Evolutionary conservation across 2,113 vertebrate genomes (phyloP).

Genomic region (Amblyopsis rosae): DNA sequence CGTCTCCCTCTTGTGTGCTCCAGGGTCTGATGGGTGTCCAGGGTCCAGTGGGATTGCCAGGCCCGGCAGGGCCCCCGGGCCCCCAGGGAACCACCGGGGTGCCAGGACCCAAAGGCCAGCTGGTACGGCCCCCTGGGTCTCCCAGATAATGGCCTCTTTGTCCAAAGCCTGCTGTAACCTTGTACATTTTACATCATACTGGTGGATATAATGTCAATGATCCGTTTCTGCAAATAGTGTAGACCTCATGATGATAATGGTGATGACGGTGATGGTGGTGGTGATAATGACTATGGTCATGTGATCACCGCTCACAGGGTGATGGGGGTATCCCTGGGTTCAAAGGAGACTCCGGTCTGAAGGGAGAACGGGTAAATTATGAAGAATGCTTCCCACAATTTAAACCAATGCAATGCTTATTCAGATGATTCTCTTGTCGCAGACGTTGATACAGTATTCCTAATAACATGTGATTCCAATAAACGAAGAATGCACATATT

Average conservation of each 20-base stretch:
- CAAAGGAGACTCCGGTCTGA: constrained; percentile 93
- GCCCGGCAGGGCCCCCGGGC: constrained; percentile 86
- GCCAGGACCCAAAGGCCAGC: constrained; percentile 88
- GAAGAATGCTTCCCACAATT: background rate
- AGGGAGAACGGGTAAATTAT: constrained; percentile 89
- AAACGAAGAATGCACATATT: background rate
- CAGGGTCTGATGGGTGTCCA: constrained; percentile 86
- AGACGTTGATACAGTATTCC: background rate
- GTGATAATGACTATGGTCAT: background rate
- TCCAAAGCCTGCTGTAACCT: too few relatives aligned
- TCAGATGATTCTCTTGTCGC: background rate
- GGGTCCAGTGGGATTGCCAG: constrained; percentile 82
- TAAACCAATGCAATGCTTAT: background rate
- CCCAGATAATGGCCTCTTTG: background rate
- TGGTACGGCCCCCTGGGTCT: constrained; percentile 71
- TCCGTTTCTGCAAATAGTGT: background rate
- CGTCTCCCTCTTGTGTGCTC: background rate
- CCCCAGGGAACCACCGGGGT: constrained; percentile 90
- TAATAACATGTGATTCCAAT: background rate
- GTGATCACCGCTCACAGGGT: constrained; percentile 76
- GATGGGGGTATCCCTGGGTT: constrained; percentile 87
- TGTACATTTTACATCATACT: too few relatives aligned
- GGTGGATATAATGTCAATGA: too few relatives aligned
- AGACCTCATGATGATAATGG: background rate
- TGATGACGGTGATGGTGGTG: background rate